phyloP scores from a whole-genome alignment of 2,113 vertebrate genomes.

The Microcebus lehilahytsara region DNA sequence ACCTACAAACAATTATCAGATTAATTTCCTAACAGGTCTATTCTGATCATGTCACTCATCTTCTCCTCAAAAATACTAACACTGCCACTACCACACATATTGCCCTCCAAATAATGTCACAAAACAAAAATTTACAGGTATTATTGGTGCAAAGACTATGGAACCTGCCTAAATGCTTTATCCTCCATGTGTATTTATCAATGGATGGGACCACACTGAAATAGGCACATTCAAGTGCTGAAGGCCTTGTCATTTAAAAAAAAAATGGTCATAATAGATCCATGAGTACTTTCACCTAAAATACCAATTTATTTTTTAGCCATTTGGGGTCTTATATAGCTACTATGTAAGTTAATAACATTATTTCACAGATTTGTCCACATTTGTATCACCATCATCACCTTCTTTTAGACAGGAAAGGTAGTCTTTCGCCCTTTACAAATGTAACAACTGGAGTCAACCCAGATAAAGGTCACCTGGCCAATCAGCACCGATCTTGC shows the following conservation, averaged over 20 bases:
- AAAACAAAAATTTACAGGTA: background rate
- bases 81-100: background rate
- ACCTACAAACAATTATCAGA: background rate
- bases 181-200: background rate
- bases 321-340: background rate
- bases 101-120: background rate
- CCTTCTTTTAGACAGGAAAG: background rate
- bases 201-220: background rate
- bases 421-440: background rate
- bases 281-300: background rate
- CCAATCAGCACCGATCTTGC: background rate
- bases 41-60: background rate
- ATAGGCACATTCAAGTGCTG: background rate
- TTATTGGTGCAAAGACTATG: background rate
- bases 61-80: slow-evolving; percentile 23
- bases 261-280: background rate
- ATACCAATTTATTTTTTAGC: background rate
- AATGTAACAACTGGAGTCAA: background rate
- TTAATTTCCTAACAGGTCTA: background rate
- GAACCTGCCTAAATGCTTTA: background rate
- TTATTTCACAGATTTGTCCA: background rate
- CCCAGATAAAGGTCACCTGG: background rate
- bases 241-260: background rate
- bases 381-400: background rate
- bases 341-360: background rate